A percentile compares a stretch with the other conserved stretches of the same genome.
Conservation (phyloP, 2,888 invertebrate species). For the Bellardia pandia region DNA sequence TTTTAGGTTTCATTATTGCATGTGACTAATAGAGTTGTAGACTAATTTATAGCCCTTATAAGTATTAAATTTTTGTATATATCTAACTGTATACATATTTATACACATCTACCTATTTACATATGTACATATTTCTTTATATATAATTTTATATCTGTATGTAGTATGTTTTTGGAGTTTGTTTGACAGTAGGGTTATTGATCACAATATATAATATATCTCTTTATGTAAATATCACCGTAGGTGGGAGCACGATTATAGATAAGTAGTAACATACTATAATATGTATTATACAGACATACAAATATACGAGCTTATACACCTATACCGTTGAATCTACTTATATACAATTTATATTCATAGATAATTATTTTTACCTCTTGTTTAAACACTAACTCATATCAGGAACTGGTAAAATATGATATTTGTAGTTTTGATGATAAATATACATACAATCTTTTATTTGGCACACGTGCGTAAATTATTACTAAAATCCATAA, state of each 20-base stretch:
- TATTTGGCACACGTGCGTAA: slow-evolving; percentile 47
- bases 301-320: no score
- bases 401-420: slow-evolving; percentile 35
- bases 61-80: background rate
- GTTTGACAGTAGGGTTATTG: background rate
- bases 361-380: slow-evolving; percentile 41
- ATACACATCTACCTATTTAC: no score
- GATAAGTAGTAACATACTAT: no score
- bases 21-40: background rate
- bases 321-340: no score
- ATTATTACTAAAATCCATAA: slow-evolving; percentile 34
- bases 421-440: slow-evolving; percentile 7
- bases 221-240: background rate
- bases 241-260: slow-evolving; percentile 26
- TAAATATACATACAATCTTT: background rate
- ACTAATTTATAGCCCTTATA: background rate
- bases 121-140: background rate
- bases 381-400: slow-evolving; percentile 23
- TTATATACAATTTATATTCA: slow-evolving; percentile 6
- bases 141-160: no score
- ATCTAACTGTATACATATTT: no score
- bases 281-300: no score
- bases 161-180: background rate
- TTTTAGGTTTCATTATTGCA: background rate
- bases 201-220: background rate